Conservation (phyloP, 2,797 vertebrate genomes). For the Lates japonicus region DNA sequence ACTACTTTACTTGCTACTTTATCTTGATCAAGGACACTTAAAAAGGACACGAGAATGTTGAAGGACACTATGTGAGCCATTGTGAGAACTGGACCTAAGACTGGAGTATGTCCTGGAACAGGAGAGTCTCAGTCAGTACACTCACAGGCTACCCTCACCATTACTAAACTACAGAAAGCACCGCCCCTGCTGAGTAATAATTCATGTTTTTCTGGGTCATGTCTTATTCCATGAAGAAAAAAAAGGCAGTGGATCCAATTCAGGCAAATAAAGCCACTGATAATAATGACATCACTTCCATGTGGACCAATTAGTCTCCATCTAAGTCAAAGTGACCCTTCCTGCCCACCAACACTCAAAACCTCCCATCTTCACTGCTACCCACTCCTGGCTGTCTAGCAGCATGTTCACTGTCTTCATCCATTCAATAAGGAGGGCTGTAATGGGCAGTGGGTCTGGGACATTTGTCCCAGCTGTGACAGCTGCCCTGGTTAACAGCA, state of each 20-base stretch:
- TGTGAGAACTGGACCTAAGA: conserved; percentile 26
- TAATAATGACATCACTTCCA: conserved; percentile 54
- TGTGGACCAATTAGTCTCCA: conserved; percentile 61
- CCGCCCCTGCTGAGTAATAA: conserved; percentile 39
- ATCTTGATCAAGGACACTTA: conserved; percentile 35
- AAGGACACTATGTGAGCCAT: conserved; percentile 28
- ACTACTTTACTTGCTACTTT: neutral
- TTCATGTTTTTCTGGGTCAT: conserved; percentile 63
- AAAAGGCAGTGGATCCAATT: conserved; percentile 19
- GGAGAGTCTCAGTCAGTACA: conserved; percentile 4
- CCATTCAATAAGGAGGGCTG: conserved; percentile 57
- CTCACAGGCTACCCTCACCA: conserved; percentile 13
- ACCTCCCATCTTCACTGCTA: conserved; percentile 43
- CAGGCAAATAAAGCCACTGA: conserved; percentile 33
- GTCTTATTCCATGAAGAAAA: conserved; percentile 13
- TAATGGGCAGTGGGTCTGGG: conserved; percentile 56
- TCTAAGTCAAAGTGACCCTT: conserved; percentile 59
- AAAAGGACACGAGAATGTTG: conserved; percentile 28
- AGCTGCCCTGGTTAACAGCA: conserved; percentile 76
- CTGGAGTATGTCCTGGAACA: conserved; percentile 15
- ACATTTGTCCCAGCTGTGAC: conserved; percentile 64
- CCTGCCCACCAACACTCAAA: conserved; percentile 40
- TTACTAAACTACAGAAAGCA: conserved; percentile 12
- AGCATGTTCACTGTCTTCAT: conserved; percentile 60
- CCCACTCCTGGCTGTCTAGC: conserved; percentile 54